Evolutionary conservation across 2,888 invertebrate genomes (phyloP).

Genomic region (Rambutsinella grinnellia): DNA sequence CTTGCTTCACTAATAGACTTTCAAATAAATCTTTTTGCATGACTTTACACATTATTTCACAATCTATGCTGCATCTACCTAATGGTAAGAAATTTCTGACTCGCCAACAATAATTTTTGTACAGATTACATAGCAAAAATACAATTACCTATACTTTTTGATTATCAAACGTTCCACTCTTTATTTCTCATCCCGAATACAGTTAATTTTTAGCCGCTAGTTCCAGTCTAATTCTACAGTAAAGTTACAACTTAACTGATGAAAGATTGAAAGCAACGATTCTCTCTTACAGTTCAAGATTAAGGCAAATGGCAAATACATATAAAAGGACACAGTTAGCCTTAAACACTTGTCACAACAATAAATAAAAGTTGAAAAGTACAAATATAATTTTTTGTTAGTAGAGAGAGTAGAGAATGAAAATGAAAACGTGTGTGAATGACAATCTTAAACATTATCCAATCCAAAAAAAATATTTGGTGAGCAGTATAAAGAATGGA

Average conservation of each 20-base stretch:
- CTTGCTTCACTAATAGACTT: neutral
- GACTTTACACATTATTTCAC: neutral
- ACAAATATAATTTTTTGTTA: neutral
- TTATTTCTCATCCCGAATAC: conserved; percentile 17
- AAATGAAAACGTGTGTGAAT: neutral
- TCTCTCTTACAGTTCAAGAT: neutral
- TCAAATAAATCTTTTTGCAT: neutral
- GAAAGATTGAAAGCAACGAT: conserved; percentile 34
- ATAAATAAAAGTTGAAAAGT: neutral
- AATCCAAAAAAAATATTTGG: neutral
- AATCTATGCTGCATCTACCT: neutral
- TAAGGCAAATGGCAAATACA: conserved; percentile 14
- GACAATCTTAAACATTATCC: neutral
- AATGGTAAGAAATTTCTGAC: neutral
- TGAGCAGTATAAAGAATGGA: no score
- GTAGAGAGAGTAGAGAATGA: neutral
- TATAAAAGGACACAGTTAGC: neutral
- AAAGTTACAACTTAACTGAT: neutral
- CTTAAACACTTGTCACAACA: neutral
- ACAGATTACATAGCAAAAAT: conserved; percentile 40
- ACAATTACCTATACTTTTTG: conserved; percentile 39
- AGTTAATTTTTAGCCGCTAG: conserved; percentile 8
- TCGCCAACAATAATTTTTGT: neutral
- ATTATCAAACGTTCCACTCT: conserved; percentile 39
- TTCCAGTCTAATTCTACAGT: neutral